A percentile compares a stretch with the other conserved stretches of the same genome.
These are phyloP conservation scores for Carassius carassius DNA, from an alignment of 2,113 vertebrate genomes.

Conservation along the genomic window DNA sequence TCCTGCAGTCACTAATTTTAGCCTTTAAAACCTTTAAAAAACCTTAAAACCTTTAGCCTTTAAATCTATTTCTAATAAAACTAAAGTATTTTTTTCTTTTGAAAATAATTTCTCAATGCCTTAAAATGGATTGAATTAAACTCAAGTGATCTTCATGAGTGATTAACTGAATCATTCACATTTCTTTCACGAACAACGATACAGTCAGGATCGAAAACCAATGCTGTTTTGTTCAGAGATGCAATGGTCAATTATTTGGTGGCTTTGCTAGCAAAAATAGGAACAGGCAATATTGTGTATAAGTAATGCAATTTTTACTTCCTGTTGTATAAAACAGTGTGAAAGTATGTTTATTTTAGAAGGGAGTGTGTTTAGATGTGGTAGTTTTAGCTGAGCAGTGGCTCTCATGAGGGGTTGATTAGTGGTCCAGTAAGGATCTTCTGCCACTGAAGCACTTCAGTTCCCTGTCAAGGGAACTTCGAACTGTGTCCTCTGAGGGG, in stretches of 20 bases:
- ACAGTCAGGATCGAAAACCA: not conserved
- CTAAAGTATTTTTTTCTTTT: not conserved
- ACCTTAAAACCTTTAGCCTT: too few relatives aligned
- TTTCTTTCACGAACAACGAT: not conserved
- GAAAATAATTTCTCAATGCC: not conserved
- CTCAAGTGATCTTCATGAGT: not conserved
- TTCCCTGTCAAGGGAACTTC: too few relatives aligned
- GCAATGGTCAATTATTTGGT: not conserved
- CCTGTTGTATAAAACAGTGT: not conserved
- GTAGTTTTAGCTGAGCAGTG: not conserved
- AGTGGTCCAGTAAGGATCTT: not conserved
- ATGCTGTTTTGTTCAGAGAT: not conserved
- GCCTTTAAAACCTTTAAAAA: too few relatives aligned
- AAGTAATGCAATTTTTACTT: not conserved
- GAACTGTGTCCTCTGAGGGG: too few relatives aligned
- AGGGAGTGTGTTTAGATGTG: not conserved
- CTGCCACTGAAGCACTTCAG: not conserved
- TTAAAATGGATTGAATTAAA: not conserved
- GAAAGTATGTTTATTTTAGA: not conserved
- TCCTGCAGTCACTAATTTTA: not conserved
- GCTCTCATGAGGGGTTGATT: not conserved
- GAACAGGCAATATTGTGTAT: not conserved
- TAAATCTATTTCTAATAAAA: too few relatives aligned
- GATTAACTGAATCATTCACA: not conserved
- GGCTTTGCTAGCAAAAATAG: not conserved